These are phyloP conservation scores for Rhabdomys dilectus DNA, from an alignment of 2,113 vertebrate species.

Conservation along the genomic window DNA sequence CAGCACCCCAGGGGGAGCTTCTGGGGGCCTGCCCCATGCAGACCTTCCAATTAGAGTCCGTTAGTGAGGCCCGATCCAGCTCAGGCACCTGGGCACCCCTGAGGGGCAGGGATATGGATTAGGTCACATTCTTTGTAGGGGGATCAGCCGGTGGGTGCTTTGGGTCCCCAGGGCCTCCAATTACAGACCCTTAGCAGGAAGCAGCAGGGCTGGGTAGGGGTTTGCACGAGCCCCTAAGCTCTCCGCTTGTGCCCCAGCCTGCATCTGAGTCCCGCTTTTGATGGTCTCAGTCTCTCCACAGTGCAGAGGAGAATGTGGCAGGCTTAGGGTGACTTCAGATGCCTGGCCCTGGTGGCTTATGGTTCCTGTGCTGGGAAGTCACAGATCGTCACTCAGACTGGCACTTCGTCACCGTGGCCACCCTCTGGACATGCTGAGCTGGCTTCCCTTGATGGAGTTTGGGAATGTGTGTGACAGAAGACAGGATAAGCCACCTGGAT, in stretches of 20 bases:
- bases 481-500: fast-evolving
- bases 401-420: fast-evolving
- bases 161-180: conserved; percentile 77
- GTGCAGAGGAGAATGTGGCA: fast-evolving
- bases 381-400: background rate
- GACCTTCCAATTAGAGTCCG: conserved; percentile 78
- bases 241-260: fast-evolving
- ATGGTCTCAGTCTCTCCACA: background rate
- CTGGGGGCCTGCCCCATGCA: background rate
- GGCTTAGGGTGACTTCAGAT: background rate
- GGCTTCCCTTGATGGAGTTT: fast-evolving
- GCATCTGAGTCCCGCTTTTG: background rate
- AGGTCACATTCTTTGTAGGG: conserved; percentile 80
- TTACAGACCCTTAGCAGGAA: conserved; percentile 61
- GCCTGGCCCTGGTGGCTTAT: too few species aligned
- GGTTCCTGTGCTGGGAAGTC: background rate
- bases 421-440: fast-evolving
- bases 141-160: conserved; percentile 79
- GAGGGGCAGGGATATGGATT: conserved; percentile 75
- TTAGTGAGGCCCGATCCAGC: conserved; percentile 67
- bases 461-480: fast-evolving
- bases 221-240: background rate
- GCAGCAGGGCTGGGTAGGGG: conserved; percentile 3
- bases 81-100: conserved; percentile 81
- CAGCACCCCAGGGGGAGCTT: background rate